Base-by-base conservation (phyloP, 2,113 vertebrate species). In the Calyptomena viridis region DNA sequence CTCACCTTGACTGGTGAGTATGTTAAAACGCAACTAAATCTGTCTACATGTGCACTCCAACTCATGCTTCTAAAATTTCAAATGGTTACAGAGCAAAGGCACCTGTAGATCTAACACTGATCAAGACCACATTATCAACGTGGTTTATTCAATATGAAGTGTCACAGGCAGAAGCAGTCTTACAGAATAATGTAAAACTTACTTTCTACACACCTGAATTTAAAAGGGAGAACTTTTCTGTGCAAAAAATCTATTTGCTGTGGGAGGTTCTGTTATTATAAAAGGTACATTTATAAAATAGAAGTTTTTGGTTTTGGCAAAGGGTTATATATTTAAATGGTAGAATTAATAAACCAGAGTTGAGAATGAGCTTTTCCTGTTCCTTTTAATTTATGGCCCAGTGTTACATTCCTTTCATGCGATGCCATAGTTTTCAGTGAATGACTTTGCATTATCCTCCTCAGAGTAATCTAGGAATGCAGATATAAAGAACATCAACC, bases 391-490 rank as follows among this genome's bases (percentile, higher is more conserved):
- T 93, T 87, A 89, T 28, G 52, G 76, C 40, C 52, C 1, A 0
- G 33, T 25, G 73, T 73, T 92, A 75, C 73, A 87, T 92, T 95
- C 86, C 80, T 90, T 89, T 92, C 80, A 81, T 49, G 28, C 58
- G 95, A 75, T 73, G 62, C 92, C 80, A 76, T 60, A 87, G 90
- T 93, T 74, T 81, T 46, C 86, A 89, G 73, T 35, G 18, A 94
- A 78, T 46, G 53, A 90, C 24, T 89, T 88, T 73, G 84, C 37
- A 17, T 84, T 84, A 89, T 66, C 64, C 60, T 89, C 37, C 68
- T 86, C 37, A 53, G 60, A 93, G 83, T 76, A 91, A 95, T 95
- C 92, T 80, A 91, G 90, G 85, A 96, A 96, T 81, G 93, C 68
- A 92, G 37, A 86, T 21, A 91, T 19, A 90, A 71, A 92, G 80